A percentile compares a stretch with the other conserved stretches of the same genome.
These are phyloP conservation scores for Allophyes oxyacanthae DNA, from an alignment of 2,888 invertebrate species.

Conservation along the genomic window DNA sequence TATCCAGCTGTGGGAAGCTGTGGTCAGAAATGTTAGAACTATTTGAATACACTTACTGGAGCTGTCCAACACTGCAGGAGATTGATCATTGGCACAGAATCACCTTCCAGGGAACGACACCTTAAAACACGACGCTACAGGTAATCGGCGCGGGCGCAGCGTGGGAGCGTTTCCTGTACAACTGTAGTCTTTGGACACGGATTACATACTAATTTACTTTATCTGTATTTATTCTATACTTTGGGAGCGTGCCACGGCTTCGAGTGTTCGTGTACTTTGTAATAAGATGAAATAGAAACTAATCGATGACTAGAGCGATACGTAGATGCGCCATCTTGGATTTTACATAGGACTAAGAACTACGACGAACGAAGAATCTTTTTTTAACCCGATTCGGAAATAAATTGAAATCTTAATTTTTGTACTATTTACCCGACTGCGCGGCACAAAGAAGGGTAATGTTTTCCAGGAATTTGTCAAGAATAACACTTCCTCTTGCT, in stretches of 20 bases:
- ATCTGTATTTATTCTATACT: slow-evolving; percentile 33
- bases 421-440: no score
- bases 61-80: slow-evolving; percentile 36
- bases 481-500: no score
- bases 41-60: slow-evolving; percentile 25
- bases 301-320: no score
- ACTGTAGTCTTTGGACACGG: slow-evolving; percentile 29
- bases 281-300: not conserved
- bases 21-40: no score
- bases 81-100: slow-evolving; percentile 40
- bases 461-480: no score
- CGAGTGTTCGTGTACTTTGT: slow-evolving; percentile 10
- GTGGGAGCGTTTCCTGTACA: slow-evolving; percentile 27
- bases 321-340: no score
- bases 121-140: slow-evolving; percentile 33
- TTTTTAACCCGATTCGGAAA: no score
- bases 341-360: no score
- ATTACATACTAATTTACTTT: slow-evolving; percentile 27
- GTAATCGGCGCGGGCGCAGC: slow-evolving; percentile 10
- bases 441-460: no score
- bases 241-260: slow-evolving; percentile 37
- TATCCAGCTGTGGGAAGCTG: no score
- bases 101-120: slow-evolving; percentile 18
- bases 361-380: no score
- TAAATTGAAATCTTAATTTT: no score